A percentile compares a stretch with the other conserved stretches of the same genome.
These are phyloP conservation scores for Tortrix viridana DNA, from an alignment of 2,888 invertebrate genomes.

Conservation along the genomic window DNA sequence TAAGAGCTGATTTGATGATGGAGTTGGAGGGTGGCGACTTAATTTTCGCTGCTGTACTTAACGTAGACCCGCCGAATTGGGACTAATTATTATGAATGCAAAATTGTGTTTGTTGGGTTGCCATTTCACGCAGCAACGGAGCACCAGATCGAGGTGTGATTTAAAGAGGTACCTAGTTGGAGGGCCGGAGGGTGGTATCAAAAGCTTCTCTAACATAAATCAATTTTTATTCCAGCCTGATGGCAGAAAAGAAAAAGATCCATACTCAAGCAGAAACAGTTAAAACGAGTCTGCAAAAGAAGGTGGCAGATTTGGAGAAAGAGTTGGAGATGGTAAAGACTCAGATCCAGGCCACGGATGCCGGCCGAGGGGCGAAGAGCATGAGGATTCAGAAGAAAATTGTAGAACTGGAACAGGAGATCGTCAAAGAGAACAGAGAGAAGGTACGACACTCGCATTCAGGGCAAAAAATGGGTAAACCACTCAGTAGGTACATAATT, in stretches of 20 bases:
- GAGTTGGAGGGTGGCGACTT: too few relatives aligned
- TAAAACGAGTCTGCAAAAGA: conserved; percentile 53
- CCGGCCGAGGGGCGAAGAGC: conserved; percentile 61
- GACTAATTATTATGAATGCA: too few relatives aligned
- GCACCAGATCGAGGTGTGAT: too few relatives aligned
- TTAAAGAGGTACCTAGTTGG: too few relatives aligned
- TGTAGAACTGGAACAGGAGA: conserved; percentile 56
- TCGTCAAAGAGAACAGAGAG: conserved; percentile 55
- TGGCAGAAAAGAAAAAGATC: conserved; percentile 64
- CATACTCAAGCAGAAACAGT: conserved; percentile 54
- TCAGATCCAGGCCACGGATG: conserved; percentile 57
- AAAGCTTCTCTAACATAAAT: not conserved
- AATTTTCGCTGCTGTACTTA: too few relatives aligned
- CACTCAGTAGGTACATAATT: too few relatives aligned
- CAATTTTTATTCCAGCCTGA: conserved; percentile 54
- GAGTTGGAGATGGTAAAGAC: conserved; percentile 63
- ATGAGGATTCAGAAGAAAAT: conserved; percentile 64
- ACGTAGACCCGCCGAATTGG: too few relatives aligned
- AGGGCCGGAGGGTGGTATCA: too few relatives aligned
- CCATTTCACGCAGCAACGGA: too few relatives aligned
- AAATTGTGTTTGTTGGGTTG: too few relatives aligned
- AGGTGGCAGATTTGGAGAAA: conserved; percentile 60
- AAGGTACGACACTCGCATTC: conserved; percentile 46
- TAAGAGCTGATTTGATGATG: too few relatives aligned
- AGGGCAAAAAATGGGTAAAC: too few relatives aligned